phyloP scores from a whole-genome alignment of 2,888 invertebrate genomes.

The Laspeyria flexula region DNA sequence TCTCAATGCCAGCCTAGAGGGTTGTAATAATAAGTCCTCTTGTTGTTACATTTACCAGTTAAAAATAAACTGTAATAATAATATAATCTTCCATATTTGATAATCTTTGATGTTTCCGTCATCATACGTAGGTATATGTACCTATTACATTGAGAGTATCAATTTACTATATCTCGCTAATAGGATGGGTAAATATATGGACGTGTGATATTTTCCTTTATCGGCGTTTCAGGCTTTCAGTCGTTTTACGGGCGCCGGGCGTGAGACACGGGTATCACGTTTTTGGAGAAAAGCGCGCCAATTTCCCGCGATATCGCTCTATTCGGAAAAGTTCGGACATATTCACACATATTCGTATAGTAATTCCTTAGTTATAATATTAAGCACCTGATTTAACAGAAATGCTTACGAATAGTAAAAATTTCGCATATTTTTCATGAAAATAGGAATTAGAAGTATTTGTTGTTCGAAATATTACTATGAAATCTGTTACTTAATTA shows the following conservation, averaged over 20 bases:
- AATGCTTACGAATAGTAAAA: no score
- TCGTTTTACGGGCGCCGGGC: constrained; percentile 50
- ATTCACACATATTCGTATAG: background rate
- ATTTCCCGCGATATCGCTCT: constrained; percentile 32
- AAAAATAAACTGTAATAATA: no score
- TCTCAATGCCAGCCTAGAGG: no score
- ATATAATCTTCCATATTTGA: no score
- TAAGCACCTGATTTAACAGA: no score
- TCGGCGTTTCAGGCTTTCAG: constrained; percentile 64
- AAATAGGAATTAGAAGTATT: no score
- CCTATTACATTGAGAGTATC: constrained; percentile 3
- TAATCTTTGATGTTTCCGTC: background rate
- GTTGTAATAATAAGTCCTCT: no score
- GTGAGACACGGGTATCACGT: constrained; percentile 56
- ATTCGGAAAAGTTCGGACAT: background rate
- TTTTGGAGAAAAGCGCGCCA: constrained; percentile 39
- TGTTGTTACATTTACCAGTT: no score
- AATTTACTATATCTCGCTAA: constrained; percentile 13
- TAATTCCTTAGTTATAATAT: background rate
- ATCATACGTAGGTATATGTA: background rate
- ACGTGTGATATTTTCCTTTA: constrained; percentile 30
- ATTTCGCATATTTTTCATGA: no score
- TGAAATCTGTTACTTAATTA: no score
- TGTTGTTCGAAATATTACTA: no score
- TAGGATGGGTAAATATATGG: constrained; percentile 11